Evolutionary conservation across 2,888 invertebrate species (phyloP).

Genomic region (Cosmia trapezina): DNA sequence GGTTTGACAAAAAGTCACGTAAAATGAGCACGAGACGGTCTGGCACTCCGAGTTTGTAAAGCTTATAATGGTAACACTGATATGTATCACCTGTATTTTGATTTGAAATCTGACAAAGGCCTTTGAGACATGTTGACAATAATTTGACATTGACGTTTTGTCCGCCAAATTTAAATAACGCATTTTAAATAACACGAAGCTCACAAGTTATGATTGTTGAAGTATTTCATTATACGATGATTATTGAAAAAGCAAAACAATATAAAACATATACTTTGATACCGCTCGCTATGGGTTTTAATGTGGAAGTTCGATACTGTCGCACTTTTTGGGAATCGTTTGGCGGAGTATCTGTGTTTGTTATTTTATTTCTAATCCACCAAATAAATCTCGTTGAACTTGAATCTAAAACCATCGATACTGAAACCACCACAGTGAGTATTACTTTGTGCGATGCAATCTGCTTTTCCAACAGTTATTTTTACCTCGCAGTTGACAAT

Average conservation of each 20-base stretch:
- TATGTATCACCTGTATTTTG: no score
- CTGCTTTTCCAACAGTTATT: not conserved
- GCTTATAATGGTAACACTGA: conserved; percentile 4
- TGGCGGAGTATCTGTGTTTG: conserved; percentile 45
- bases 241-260: not conserved
- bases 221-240: not conserved
- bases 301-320: conserved; percentile 42
- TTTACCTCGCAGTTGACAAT: not conserved
- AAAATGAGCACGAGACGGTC: no score
- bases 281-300: conserved; percentile 46
- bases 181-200: no score
- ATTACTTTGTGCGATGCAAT: not conserved
- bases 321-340: conserved; percentile 36
- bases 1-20: no score
- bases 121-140: not conserved
- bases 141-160: conserved; percentile 5
- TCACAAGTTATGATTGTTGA: not conserved
- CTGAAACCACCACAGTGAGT: not conserved
- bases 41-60: no score
- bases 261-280: conserved; percentile 3
- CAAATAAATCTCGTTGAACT: not conserved
- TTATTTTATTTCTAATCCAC: conserved; percentile 37
- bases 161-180: conserved; percentile 48
- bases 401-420: not conserved
- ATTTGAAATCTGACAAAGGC: not conserved